Conservation (phyloP, 2,797 vertebrate genomes). For the Hydrolagus colliei region DNA sequence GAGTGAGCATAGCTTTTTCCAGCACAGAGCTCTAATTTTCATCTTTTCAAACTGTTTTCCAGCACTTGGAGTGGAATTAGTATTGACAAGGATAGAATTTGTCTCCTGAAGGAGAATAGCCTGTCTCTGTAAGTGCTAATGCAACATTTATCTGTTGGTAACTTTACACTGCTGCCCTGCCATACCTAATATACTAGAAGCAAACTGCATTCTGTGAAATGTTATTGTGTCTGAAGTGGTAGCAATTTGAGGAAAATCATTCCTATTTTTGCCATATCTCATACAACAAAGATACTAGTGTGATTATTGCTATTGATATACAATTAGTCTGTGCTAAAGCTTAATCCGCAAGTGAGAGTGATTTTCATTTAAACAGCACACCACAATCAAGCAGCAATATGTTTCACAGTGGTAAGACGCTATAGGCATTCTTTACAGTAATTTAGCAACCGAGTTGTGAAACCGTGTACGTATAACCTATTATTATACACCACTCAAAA, state of each 20-base stretch:
- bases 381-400: conserved; percentile 63
- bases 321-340: conserved; percentile 71
- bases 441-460: conserved; percentile 80
- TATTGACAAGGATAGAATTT: conserved; percentile 83
- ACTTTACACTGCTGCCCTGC: conserved; percentile 57
- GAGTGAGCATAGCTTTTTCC: conserved; percentile 64
- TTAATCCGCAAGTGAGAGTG: conserved; percentile 80
- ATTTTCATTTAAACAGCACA: conserved; percentile 69
- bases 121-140: conserved; percentile 77
- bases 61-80: conserved; percentile 67
- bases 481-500: conserved; percentile 87
- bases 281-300: conserved; percentile 62
- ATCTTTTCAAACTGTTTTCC: conserved; percentile 65
- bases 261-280: conserved; percentile 56
- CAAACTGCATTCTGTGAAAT: conserved; percentile 61
- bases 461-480: conserved; percentile 86
- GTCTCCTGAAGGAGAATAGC: conserved; percentile 70
- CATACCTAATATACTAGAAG: conserved; percentile 69
- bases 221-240: conserved; percentile 65
- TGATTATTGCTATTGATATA: conserved; percentile 62
- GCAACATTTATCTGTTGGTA: conserved; percentile 78
- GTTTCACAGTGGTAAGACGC: conserved; percentile 62
- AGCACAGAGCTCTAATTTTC: conserved; percentile 55
- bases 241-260: conserved; percentile 67
- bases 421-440: conserved; percentile 60